Evolutionary conservation across 2,888 invertebrate genomes (phyloP).

Genomic region (Sphaerophoria taeniata): DNA sequence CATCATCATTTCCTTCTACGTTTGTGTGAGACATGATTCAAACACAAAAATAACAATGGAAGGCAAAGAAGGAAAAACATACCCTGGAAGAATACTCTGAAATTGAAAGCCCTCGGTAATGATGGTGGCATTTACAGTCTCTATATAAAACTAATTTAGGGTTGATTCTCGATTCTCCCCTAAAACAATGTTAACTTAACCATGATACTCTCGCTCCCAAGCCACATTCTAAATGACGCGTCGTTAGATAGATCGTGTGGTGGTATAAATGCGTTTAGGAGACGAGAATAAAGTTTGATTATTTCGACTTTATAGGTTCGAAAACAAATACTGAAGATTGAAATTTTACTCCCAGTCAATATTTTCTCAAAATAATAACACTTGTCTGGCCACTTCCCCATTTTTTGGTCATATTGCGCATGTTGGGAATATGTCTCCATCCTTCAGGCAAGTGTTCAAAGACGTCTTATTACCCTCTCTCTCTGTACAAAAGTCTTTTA

Average conservation of each 20-base stretch:
- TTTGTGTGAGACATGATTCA: conserved; percentile 2
- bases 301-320: too few relatives aligned
- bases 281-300: too few relatives aligned
- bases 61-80: conserved; percentile 22
- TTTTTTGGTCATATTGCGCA: conserved; percentile 41
- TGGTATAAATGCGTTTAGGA: too few relatives aligned
- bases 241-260: too few relatives aligned
- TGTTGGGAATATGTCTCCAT: conserved; percentile 40
- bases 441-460: conserved; percentile 15
- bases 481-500: conserved; percentile 3
- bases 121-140: conserved; percentile 59
- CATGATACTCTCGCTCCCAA: too few relatives aligned
- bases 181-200: too few relatives aligned
- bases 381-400: conserved; percentile 43
- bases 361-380: conserved; percentile 69
- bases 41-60: conserved; percentile 33
- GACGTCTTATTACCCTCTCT: conserved; percentile 42
- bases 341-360: conserved; percentile 68
- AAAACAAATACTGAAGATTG: too few relatives aligned
- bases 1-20: conserved; percentile 47
- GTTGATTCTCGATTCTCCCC: too few relatives aligned
- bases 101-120: conserved; percentile 70
- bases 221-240: too few relatives aligned
- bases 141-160: too few relatives aligned
- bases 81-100: conserved; percentile 50